Base-by-base conservation (phyloP, 2,888 invertebrate species). In the Cynaeus angustus region DNA sequence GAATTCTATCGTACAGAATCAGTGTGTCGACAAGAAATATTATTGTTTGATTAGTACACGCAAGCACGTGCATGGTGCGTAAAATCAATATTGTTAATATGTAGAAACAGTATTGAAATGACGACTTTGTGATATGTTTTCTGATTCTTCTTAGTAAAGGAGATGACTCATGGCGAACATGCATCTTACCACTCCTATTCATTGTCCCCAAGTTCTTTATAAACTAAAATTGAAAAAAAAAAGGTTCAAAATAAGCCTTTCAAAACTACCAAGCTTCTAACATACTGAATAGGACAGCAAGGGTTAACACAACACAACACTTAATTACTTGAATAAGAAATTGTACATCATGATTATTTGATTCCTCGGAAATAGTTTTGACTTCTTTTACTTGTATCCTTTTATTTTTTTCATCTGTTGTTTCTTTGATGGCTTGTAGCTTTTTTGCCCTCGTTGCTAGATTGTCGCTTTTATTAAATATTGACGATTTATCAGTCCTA, bases 401-500 rank as follows among this genome's bases (percentile, higher is more conserved):
- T 70, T 74, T 77, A 14, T 62, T 69, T 61, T 71, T 76, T 8
- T 75, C 73, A 4, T 73, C 71, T 8, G 74, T 45, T 58, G 72
- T 66, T 72, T 82, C 82, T 77, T 87, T 88, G 0, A 87, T 78
- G 12, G 87, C 82, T 81, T 88, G 86, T 86, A 91, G 89, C 87
- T 92, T 92, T 80, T 90, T 88, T 67, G 91, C 91, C 78, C 92
- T 88, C 83, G 91, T 89, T 58, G 91, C 91, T 77, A 92, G 86
- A 77, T 89, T 91, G 85, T 92, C 92, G 77, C 88, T 89, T 83
- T 91, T 91, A 81, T 86, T 88, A 81, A 91, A 91, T 80, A 88
- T 87, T 72, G 81, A 56, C 28, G 78, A 72, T 56, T 76, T 75
- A 56, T 81, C 79, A 7, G 66, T 21, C 56, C 66, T 74, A 46